These are phyloP conservation scores for Idaea biselata DNA, from an alignment of 2,888 invertebrate species.

Conservation along the genomic window DNA sequence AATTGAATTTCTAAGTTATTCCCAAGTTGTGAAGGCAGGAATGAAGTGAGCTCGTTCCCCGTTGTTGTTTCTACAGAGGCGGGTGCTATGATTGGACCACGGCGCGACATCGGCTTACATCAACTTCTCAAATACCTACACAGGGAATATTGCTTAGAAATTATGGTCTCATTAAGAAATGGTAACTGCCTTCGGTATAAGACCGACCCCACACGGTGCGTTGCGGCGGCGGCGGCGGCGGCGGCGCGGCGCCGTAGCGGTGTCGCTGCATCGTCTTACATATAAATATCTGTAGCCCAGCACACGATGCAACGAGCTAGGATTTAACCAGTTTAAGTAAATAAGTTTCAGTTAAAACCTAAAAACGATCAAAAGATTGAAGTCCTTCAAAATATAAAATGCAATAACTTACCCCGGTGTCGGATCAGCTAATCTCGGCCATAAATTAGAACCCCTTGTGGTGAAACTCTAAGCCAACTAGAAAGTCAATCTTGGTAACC, in stretches of 20 bases:
- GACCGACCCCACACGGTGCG: too few relatives aligned
- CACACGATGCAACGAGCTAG: too few relatives aligned
- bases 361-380: not conserved
- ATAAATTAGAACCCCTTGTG: not conserved
- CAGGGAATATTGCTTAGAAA: constrained; percentile 12
- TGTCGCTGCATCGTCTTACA: too few relatives aligned
- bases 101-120: constrained; percentile 41
- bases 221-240: too few relatives aligned
- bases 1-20: constrained; percentile 76
- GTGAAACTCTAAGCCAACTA: not conserved
- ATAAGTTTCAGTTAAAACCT: not conserved
- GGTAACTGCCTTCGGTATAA: too few relatives aligned
- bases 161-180: not conserved
- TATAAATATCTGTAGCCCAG: too few relatives aligned
- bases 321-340: not conserved
- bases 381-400: not conserved
- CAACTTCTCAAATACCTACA: constrained; percentile 31
- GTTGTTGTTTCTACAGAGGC: constrained; percentile 57
- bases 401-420: not conserved
- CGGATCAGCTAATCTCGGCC: not conserved
- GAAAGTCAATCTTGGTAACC: not conserved
- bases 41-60: constrained; percentile 65
- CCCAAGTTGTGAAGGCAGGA: constrained; percentile 61
- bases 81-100: constrained; percentile 53
- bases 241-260: too few relatives aligned